A percentile compares a stretch with the other conserved stretches of the same genome.
Evolutionary conservation across 2,888 invertebrate species (phyloP).

Genomic region (Bembecia ichneumoniformis): DNA sequence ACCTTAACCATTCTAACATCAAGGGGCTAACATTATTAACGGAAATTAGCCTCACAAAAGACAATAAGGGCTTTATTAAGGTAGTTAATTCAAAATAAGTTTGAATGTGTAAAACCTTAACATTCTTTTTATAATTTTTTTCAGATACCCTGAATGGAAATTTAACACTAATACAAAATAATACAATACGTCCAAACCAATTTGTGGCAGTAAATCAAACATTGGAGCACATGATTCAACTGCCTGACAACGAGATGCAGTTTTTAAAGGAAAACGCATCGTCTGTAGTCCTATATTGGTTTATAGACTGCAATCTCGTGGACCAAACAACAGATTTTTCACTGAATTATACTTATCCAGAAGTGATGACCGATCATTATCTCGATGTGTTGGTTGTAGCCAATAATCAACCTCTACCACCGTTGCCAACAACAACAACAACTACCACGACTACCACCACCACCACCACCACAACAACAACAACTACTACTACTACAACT

Average conservation of each 20-base stretch:
- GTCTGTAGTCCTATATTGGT: slow-evolving; percentile 80
- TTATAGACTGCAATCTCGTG: slow-evolving; percentile 81
- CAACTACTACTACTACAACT: slow-evolving; percentile 39
- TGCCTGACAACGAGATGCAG: slow-evolving; percentile 74
- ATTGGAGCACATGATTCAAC: slow-evolving; percentile 70
- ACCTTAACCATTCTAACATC: too few species aligned
- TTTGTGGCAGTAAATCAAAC: slow-evolving; percentile 77
- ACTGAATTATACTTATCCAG: slow-evolving; percentile 76
- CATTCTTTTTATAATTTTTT: slow-evolving; percentile 13
- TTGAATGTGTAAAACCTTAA: background rate
- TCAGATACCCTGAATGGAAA: slow-evolving; percentile 79
- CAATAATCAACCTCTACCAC: slow-evolving; percentile 75
- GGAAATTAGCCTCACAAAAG: too few species aligned
- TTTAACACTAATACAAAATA: slow-evolving; percentile 75
- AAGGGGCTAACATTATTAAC: too few species aligned
- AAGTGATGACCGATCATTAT: slow-evolving; percentile 71
- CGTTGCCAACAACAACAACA: slow-evolving; percentile 61
- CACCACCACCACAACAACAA: slow-evolving; percentile 53
- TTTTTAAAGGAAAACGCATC: slow-evolving; percentile 67
- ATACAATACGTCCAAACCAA: slow-evolving; percentile 60
- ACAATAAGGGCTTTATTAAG: too few species aligned
- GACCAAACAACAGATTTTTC: slow-evolving; percentile 75
- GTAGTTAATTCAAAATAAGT: too few species aligned
- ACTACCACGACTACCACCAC: slow-evolving; percentile 60
- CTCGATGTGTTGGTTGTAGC: slow-evolving; percentile 81